phyloP scores from a whole-genome alignment of 2,888 invertebrate genomes.

The Macrosiphum euphorbiae region DNA sequence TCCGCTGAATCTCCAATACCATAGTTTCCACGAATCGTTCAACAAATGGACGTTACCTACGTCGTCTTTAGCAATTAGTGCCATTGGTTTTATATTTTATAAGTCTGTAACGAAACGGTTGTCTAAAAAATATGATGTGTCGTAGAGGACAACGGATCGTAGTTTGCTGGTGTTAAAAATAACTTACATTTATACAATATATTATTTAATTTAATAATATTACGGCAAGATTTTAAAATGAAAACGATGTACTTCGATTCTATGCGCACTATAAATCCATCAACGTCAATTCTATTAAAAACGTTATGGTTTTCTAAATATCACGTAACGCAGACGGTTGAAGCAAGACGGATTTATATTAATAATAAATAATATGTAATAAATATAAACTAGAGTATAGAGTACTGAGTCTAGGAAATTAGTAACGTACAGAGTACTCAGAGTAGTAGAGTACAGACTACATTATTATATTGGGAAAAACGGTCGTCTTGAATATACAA shows the following conservation, averaged over 20 bases:
- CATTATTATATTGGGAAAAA: neutral
- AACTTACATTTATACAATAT: neutral
- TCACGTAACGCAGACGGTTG: neutral
- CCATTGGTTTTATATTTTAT: neutral
- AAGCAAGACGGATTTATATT: neutral
- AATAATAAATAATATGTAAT: neutral
- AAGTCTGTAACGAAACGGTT: neutral
- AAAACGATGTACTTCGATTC: neutral
- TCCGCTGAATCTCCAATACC: conserved; percentile 90
- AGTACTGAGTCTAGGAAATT: too few relatives aligned
- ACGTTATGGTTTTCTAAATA: neutral
- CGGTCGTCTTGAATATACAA: neutral
- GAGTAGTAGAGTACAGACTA: neutral
- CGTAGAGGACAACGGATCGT: too few relatives aligned
- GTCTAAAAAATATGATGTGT: neutral
- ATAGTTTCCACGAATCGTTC: conserved; percentile 96
- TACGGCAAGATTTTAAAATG: neutral
- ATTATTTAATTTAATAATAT: neutral
- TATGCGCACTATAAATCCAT: neutral
- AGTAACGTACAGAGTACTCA: neutral
- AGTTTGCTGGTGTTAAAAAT: neutral
- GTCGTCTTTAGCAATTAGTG: neutral
- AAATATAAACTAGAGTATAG: neutral
- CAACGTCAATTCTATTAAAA: neutral
- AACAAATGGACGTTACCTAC: conserved; percentile 78